A percentile compares a stretch with the other conserved stretches of the same genome.
These are phyloP conservation scores for Dinoponera quadriceps DNA, from an alignment of 1,140 invertebrate species.

Conservation along the genomic window DNA sequence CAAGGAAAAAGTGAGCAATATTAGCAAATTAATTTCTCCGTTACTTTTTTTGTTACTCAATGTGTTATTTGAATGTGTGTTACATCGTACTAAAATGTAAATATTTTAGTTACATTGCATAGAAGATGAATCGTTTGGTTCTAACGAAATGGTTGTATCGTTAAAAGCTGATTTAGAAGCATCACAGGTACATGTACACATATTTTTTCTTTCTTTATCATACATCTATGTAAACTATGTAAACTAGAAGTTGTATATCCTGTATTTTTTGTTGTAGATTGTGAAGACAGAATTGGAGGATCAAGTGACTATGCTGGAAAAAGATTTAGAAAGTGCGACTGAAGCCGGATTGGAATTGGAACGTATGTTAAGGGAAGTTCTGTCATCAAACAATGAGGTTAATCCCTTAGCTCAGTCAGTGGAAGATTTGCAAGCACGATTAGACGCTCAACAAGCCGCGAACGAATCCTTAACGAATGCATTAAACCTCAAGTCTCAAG, in stretches of 20 bases:
- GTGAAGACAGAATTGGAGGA: constrained; percentile 86
- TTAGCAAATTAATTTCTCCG: constrained; percentile 41
- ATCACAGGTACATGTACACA: constrained; percentile 76
- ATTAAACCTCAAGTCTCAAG: constrained; percentile 84
- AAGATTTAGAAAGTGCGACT: constrained; percentile 88
- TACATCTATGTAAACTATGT: neutral
- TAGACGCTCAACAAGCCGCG: constrained; percentile 87
- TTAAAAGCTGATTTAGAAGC: constrained; percentile 81
- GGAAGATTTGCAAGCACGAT: constrained; percentile 87
- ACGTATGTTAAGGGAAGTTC: constrained; percentile 88
- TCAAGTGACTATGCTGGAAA: constrained; percentile 87
- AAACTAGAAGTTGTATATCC: constrained; percentile 22
- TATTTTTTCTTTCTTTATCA: constrained; percentile 9
- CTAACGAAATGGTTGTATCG: constrained; percentile 88
- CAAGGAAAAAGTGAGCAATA: constrained; percentile 87
- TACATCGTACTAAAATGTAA: constrained; percentile 51
- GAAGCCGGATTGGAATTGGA: constrained; percentile 89
- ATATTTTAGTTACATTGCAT: constrained; percentile 84
- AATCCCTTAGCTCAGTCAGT: constrained; percentile 88
- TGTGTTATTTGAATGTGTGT: neutral
- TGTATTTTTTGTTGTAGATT: constrained; percentile 69
- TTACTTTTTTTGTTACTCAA: constrained; percentile 6
- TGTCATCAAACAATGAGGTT: constrained; percentile 87
- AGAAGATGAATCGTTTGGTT: constrained; percentile 90
- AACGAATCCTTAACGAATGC: constrained; percentile 83